Percentiles rank a stretch among this genome's conserved stretches.
phyloP scores from a whole-genome alignment of 1,140 invertebrate genomes.

The Heliconius himera region DNA sequence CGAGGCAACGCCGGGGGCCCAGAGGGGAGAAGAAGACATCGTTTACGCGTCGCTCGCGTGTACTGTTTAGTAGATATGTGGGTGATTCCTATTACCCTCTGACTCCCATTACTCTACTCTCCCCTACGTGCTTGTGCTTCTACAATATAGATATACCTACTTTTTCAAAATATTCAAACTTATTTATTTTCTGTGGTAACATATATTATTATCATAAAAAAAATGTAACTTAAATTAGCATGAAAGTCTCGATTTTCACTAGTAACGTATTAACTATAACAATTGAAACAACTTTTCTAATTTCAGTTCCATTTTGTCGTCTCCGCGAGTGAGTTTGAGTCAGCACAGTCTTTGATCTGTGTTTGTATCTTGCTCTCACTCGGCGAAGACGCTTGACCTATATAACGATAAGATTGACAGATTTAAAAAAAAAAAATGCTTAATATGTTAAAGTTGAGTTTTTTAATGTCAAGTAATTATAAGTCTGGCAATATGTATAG shows the following conservation, averaged over 20 bases:
- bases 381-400: neutral
- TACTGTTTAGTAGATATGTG: no score
- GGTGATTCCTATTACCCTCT: no score
- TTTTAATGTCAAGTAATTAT: neutral
- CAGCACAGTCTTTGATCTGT: constrained; percentile 3
- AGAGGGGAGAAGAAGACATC: no score
- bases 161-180: neutral
- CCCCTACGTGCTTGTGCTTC: no score
- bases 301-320: constrained; percentile 8
- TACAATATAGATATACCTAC: no score
- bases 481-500: neutral
- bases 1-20: no score
- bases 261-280: neutral
- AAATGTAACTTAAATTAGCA: neutral
- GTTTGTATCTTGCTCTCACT: neutral
- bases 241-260: neutral
- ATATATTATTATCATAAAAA: neutral
- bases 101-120: no score
- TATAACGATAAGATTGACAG: neutral
- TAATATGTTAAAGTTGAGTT: neutral
- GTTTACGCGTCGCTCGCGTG: no score
- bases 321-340: neutral
- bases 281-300: neutral
- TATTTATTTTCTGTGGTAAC: neutral
- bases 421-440: neutral